Conservation (phyloP, 2,113 vertebrate genomes). For the Ovis canadensis region DNA sequence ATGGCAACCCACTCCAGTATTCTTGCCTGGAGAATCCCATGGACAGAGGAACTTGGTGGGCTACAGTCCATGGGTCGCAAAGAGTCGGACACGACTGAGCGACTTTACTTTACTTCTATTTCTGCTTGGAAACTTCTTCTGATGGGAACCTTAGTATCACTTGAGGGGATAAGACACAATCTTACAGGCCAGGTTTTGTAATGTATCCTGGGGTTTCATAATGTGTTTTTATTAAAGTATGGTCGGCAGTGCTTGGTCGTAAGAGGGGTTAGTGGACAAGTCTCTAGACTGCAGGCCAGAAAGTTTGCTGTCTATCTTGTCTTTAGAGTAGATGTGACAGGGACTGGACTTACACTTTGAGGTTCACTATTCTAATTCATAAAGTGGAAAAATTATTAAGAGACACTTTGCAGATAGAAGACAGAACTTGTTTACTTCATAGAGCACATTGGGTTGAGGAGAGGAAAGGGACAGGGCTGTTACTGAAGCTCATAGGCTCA, state of each 20-base stretch:
- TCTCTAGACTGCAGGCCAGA: not conserved
- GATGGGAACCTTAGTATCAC: not conserved
- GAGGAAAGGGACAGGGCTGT: not conserved
- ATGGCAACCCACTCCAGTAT: too few relatives aligned
- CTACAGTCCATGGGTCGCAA: too few relatives aligned
- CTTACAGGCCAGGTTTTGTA: not conserved
- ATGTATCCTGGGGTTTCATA: not conserved
- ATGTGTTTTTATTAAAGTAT: too few relatives aligned
- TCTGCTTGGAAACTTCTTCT: not conserved
- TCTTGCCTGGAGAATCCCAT: too few relatives aligned
- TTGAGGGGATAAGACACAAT: not conserved
- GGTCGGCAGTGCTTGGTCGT: too few relatives aligned
- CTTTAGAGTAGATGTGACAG: not conserved
- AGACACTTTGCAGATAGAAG: not conserved
- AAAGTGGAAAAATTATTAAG: not conserved
- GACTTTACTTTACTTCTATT: too few relatives aligned
- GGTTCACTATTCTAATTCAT: not conserved
- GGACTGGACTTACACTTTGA: not conserved
- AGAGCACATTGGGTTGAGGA: not conserved
- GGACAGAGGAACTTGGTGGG: too few relatives aligned
- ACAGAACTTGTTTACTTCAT: not conserved
- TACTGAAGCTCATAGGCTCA: not conserved
- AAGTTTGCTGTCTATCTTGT: not conserved
- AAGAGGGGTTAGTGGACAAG: not conserved
- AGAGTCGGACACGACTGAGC: too few relatives aligned